phyloP scores from a whole-genome alignment of 2,888 invertebrate genomes.

The Synanthedon andrenaeformis region DNA sequence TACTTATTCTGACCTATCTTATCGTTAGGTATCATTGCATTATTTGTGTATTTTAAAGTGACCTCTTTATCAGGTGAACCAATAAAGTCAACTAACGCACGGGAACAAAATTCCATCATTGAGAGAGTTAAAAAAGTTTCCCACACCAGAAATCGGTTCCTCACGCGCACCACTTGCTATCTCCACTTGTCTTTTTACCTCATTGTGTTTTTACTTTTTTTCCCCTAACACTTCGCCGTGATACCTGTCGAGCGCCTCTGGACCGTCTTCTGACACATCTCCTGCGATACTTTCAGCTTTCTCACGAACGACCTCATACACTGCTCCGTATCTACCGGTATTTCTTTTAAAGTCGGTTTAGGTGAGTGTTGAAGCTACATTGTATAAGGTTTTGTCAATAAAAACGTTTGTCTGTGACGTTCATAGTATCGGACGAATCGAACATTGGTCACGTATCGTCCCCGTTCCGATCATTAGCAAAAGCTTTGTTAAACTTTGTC shows the following conservation, averaged over 20 bases:
- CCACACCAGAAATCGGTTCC: slow-evolving; percentile 12
- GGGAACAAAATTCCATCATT: neutral
- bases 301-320: slow-evolving; percentile 1
- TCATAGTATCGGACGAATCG: slow-evolving; percentile 22
- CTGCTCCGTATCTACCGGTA: neutral
- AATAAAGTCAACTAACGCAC: neutral
- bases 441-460: slow-evolving; percentile 28
- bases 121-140: slow-evolving; percentile 6
- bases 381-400: slow-evolving; percentile 2
- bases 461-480: slow-evolving; percentile 22
- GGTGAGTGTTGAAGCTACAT: neutral
- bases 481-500: slow-evolving; percentile 12
- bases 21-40: too few relatives aligned
- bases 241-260: slow-evolving; percentile 28
- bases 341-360: neutral
- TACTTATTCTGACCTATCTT: too few relatives aligned
- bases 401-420: neutral
- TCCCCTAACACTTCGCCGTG: slow-evolving; percentile 7
- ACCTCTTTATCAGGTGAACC: too few relatives aligned
- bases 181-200: slow-evolving; percentile 23
- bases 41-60: too few relatives aligned
- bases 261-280: slow-evolving; percentile 5
- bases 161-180: slow-evolving; percentile 16
- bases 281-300: too few relatives aligned
- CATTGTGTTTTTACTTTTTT: slow-evolving; percentile 19